A percentile compares a stretch with the other conserved stretches of the same genome.
These are phyloP conservation scores for Augiades crinisus DNA, from an alignment of 2,888 invertebrate genomes.

Conservation along the genomic window DNA sequence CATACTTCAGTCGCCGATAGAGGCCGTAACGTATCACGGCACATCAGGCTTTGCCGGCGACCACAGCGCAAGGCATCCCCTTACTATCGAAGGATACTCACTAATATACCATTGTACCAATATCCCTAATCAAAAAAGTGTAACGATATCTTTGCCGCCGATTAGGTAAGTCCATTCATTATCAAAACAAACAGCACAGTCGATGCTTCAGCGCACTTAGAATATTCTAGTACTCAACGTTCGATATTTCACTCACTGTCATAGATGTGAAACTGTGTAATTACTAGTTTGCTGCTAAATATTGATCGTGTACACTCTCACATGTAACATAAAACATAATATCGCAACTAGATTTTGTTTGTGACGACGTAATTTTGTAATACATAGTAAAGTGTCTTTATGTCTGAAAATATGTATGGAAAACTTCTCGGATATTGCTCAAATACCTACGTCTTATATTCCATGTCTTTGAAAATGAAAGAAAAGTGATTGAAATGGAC, in stretches of 20 bases:
- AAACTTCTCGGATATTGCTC: too few species aligned
- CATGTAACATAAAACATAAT: conserved; percentile 11
- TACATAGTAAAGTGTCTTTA: not conserved
- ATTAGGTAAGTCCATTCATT: conserved; percentile 38
- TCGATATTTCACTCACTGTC: conserved; percentile 46
- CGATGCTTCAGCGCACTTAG: conserved; percentile 51
- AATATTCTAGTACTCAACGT: conserved; percentile 54
- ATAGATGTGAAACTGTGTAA: conserved; percentile 45
- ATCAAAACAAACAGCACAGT: conserved; percentile 42
- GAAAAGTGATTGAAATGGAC: not conserved
- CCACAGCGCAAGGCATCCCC: conserved; percentile 61
- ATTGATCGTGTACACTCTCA: conserved; percentile 51
- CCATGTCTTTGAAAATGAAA: not conserved
- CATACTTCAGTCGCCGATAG: conserved; percentile 62
- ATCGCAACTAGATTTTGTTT: conserved; percentile 1
- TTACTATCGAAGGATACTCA: conserved; percentile 12
- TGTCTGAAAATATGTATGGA: not conserved
- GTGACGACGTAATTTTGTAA: conserved; percentile 1
- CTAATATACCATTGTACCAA: conserved; percentile 5
- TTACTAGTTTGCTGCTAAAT: conserved; percentile 41
- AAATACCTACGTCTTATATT: too few species aligned
- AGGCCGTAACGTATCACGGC: conserved; percentile 65
- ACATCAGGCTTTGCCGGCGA: conserved; percentile 70
- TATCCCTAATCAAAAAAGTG: conserved; percentile 6
- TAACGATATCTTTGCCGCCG: conserved; percentile 30